Base-by-base conservation (phyloP, 1,140 invertebrate species). In the Drosophila navojoa region DNA sequence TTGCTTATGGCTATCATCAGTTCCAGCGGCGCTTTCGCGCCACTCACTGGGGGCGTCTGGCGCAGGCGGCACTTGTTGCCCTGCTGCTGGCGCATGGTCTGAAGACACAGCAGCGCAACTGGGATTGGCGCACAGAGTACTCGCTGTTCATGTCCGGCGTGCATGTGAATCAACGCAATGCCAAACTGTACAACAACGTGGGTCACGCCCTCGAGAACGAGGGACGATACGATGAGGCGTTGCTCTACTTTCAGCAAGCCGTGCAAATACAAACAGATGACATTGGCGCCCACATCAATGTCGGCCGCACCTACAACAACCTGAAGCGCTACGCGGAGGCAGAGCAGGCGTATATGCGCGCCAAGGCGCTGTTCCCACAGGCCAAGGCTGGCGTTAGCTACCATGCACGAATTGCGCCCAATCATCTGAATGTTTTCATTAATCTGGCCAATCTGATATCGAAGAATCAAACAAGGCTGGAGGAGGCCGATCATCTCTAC, bases 141-240 rank as follows among this genome's bases (percentile, higher is more conserved):
- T 95, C 96, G 10, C 96, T 99, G 81, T 99, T 98, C 91, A 97
- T 97, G 94, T 96, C 98, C 10, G 97, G 97, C 16, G 93, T 99
- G 27, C 95, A 95, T 92, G 97, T 99, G 3, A 98, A 98, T 89
- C 95, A 96, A 68, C 94, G 95, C 44, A 99, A 99, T 93, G 98
- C 98, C 3, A 99, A 99, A 93, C 93, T 99, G 2, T 99, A 98
- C 93, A 99, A 99, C 93, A 99, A 99, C 93, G 98, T 99, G 1
- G 98, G 98, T 0, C 98, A 99, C 92, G 97, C 98, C 0, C 93
- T 99, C 50, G 98, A 99, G 93, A 96, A 96, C 55, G 95, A 97
- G 79, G 95, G 96, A 0, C 94, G 95, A 25, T 98, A 96, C 90
- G 93, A 94, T 22, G 97, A 98, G 92, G 98, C 98, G 1, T 93